Evolutionary conservation across 2,888 invertebrate genomes (phyloP).

Genomic region (Xestia sexstrigata): DNA sequence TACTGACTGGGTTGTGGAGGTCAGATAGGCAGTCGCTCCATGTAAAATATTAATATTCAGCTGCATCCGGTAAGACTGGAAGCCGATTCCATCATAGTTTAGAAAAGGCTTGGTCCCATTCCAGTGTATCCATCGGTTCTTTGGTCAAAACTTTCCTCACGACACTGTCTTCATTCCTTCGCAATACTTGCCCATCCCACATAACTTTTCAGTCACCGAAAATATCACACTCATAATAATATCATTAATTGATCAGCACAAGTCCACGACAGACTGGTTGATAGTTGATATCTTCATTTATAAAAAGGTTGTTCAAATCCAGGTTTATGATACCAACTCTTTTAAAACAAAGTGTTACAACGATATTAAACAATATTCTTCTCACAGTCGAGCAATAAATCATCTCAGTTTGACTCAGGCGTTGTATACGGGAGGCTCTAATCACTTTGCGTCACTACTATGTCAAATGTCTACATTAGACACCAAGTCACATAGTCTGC

Average conservation of each 20-base stretch:
- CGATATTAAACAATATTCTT: slow-evolving; percentile 16
- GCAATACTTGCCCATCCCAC: too few relatives aligned
- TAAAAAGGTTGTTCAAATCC: not conserved
- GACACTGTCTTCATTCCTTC: not conserved
- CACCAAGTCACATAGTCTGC: slow-evolving; percentile 48
- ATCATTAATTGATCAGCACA: not conserved
- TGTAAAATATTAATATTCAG: too few relatives aligned
- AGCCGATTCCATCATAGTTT: too few relatives aligned
- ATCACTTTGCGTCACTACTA: slow-evolving; percentile 56
- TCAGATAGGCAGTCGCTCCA: too few relatives aligned
- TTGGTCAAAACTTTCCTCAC: not conserved
- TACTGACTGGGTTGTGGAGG: too few relatives aligned
- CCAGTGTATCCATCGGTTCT: too few relatives aligned
- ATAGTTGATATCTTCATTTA: not conserved
- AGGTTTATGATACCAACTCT: not conserved
- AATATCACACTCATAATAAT: not conserved
- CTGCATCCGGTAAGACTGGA: too few relatives aligned
- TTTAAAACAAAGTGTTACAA: slow-evolving; percentile 2
- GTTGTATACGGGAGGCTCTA: slow-evolving; percentile 52
- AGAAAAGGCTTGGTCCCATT: too few relatives aligned
- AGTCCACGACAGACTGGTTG: not conserved
- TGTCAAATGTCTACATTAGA: slow-evolving; percentile 46
- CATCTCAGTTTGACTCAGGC: slow-evolving; percentile 35
- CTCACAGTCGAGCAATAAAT: slow-evolving; percentile 40
- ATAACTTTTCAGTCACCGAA: not conserved